Evolutionary conservation across 2,113 vertebrate genomes (phyloP), one percentile per base, ranked within the genome.

Genomic region (Salvelinus sp.): DNA sequence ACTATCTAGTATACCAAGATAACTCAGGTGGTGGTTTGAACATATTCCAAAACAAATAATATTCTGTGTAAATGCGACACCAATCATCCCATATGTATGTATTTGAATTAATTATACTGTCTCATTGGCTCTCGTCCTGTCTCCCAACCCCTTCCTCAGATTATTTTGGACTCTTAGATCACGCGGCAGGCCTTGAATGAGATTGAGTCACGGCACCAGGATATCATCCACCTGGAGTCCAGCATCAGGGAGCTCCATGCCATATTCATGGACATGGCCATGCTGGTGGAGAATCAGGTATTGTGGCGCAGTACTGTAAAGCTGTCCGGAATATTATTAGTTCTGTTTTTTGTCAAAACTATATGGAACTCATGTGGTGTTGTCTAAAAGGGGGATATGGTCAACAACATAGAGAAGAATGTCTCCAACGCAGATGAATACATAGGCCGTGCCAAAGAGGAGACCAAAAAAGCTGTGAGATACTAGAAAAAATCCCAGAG

Each of bases 281-380:
- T 96, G 94, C 91, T 99, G 33, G 97, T 99, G 0, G 97, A 99
- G 90, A 96, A 94, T 0, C 98, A 99, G 97, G 98, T 98, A 62
- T 7, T 22, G n/a, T 6, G 4, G n/a, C 6, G 2, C 1, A 44
- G 38, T 44, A 14, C 16, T 54, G 50, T 16, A 54, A 16, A 6
- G 50, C 50, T 54, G 4, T 54, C 50, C 50, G 1, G 50, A 18
- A 54, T 54, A 54, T 54, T n/a, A 62, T 9, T 62, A 2, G 58
- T 62, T 60, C n/a, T 6, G 58, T 60, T 20, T 22, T 6, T 22
- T 22, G 58, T 22, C 7, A 62, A 44, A 7, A 62, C n/a, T n/a
- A 62, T 62, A n/a, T 62, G 58, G 23, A 23, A 23, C 9, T 28
- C 12, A 3, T 79, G 7, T 25, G 6, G 48, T 83, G 69, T 28